Conservation (phyloP, 2,113 vertebrate species). For the Pelecanoides urinatrix region DNA sequence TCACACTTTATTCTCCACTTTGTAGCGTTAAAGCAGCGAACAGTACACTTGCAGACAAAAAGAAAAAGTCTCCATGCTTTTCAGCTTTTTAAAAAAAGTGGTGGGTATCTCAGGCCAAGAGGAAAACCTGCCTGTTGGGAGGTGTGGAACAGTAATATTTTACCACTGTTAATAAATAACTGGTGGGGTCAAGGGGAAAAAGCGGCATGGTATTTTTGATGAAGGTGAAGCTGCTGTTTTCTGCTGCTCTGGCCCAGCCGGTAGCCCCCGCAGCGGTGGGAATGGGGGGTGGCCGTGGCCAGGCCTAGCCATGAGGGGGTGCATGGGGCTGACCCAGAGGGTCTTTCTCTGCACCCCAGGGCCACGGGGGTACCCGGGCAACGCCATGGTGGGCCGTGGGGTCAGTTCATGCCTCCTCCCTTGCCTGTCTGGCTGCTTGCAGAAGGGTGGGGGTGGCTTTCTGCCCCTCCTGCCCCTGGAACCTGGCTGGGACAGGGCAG, state of each 20-base stretch:
- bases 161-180: slow-evolving; percentile 47
- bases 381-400: neutral
- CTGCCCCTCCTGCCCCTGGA: neutral
- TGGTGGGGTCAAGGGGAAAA: neutral
- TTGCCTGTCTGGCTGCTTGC: neutral
- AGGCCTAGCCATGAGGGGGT: neutral
- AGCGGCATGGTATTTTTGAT: neutral
- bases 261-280: neutral
- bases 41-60: neutral
- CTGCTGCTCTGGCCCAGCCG: neutral
- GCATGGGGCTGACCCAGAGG: neutral
- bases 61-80: neutral
- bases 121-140: neutral
- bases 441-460: neutral
- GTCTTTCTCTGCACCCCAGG: neutral
- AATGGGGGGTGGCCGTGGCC: neutral
- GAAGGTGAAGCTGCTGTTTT: neutral
- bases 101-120: neutral
- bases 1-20: neutral
- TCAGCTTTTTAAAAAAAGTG: neutral
- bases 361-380: neutral
- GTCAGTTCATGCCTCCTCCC: neutral
- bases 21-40: neutral
- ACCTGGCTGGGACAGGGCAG: neutral
- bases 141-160: neutral